A percentile compares a stretch with the other conserved stretches of the same genome.
phyloP scores from a whole-genome alignment of 2,797 vertebrate genomes.

The Lerista edwardsae region DNA sequence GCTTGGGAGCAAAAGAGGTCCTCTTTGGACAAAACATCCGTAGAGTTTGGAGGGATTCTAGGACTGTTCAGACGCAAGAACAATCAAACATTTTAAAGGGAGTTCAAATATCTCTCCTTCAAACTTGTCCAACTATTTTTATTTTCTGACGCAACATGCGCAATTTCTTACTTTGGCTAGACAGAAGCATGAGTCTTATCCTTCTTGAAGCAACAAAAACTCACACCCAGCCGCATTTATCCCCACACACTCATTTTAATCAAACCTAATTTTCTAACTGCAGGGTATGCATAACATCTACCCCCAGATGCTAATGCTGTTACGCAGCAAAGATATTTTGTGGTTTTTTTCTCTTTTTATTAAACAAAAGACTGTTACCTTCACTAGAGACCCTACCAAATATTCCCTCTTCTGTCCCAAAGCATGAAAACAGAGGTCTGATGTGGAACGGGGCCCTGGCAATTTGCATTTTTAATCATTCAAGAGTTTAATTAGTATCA shows the following conservation, averaged over 20 bases:
- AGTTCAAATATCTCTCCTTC: background rate
- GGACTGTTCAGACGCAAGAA: no score
- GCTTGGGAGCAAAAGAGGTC: no score
- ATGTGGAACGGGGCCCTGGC: constrained; percentile 59
- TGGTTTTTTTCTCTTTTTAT: no score
- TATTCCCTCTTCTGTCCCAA: constrained; percentile 44
- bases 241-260: constrained; percentile 31
- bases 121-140: background rate
- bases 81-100: background rate
- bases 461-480: constrained; percentile 79
- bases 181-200: background rate
- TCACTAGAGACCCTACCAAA: constrained; percentile 34
- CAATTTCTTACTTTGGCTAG: background rate
- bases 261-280: constrained; percentile 46
- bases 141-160: background rate
- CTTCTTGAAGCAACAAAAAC: background rate
- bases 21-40: background rate
- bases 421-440: constrained; percentile 49
- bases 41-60: no score
- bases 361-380: background rate
- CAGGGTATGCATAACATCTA: constrained; percentile 36
- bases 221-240: background rate
- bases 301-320: background rate
- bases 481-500: constrained; percentile 76
- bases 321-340: constrained; percentile 3